A percentile compares a stretch with the other conserved stretches of the same genome.
phyloP scores from a whole-genome alignment of 2,797 vertebrate species.

The Nyctalus aviator region DNA sequence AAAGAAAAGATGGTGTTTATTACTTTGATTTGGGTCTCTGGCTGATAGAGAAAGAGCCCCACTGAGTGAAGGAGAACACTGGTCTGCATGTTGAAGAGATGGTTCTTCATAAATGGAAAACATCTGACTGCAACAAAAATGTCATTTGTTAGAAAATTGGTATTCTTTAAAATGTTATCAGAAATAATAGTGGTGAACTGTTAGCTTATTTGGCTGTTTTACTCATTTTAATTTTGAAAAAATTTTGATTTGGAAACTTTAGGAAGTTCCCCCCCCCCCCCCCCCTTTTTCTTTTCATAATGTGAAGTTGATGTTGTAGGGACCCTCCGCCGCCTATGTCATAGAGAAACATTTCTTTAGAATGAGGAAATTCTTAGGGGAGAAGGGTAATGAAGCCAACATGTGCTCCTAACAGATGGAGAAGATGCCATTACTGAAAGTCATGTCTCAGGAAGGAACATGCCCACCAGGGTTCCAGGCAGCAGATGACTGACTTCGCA shows the following conservation, averaged over 20 bases:
- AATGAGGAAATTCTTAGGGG: background rate
- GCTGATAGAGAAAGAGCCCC: no score
- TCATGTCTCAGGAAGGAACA: fast-evolving
- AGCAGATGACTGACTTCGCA: fast-evolving
- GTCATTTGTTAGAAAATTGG: background rate
- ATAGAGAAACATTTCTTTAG: background rate
- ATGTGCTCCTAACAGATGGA: fast-evolving
- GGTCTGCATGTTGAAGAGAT: background rate
- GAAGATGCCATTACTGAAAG: fast-evolving
- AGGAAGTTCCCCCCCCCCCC: no score
- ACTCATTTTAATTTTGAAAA: background rate
- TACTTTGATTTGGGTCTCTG: background rate
- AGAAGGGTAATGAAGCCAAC: background rate
- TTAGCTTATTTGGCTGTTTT: background rate
- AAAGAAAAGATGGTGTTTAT: background rate
- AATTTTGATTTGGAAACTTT: background rate
- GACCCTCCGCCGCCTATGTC: fast-evolving
- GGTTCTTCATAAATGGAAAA: background rate
- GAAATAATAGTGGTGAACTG: background rate
- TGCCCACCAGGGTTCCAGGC: fast-evolving
- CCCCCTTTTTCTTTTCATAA: fast-evolving
- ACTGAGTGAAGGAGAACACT: background rate
- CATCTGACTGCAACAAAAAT: background rate
- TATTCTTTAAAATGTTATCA: background rate
- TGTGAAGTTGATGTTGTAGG: background rate